phyloP scores from a whole-genome alignment of 2,113 vertebrate species.

The Labrus mixtus region DNA sequence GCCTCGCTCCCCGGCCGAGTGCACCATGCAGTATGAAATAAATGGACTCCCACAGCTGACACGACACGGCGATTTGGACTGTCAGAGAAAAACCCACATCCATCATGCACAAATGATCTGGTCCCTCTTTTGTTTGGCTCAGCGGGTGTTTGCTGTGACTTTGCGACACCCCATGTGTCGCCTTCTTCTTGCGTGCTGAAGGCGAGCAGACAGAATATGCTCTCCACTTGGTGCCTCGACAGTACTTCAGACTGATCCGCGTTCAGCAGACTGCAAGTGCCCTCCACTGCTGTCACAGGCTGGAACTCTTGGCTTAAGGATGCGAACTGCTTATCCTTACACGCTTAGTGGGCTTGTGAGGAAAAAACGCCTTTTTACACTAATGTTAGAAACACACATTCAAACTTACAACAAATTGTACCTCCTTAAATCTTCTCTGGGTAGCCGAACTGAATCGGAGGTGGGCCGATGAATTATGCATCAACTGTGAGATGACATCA shows the following conservation, averaged over 20 bases:
- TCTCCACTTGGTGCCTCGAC: constrained; percentile 23
- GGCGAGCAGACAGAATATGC: constrained; percentile 25
- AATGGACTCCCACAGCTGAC: constrained; percentile 53
- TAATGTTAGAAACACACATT: neutral
- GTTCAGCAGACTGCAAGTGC: constrained; percentile 28
- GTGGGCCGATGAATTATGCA: constrained; percentile 57
- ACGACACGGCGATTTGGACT: constrained; percentile 41
- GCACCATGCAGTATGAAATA: constrained; percentile 13
- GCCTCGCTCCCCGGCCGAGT: neutral
- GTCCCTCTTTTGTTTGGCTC: constrained; percentile 36
- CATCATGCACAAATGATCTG: constrained; percentile 40
- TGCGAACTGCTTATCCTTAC: neutral
- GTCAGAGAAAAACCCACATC: constrained; percentile 37
- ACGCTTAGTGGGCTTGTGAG: neutral
- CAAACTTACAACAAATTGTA: constrained; percentile 25
- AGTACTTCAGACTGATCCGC: constrained; percentile 30
- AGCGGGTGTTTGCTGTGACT: constrained; percentile 48
- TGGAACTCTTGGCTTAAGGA: constrained; percentile 12
- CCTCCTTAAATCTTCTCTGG: constrained; percentile 39
- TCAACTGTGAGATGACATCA: constrained; percentile 43
- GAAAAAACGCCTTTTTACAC: neutral
- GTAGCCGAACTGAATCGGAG: constrained; percentile 56
- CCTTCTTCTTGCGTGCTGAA: constrained; percentile 34
- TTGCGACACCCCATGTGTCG: constrained; percentile 32
- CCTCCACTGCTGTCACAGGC: constrained; percentile 2